Conservation (phyloP, 2,888 invertebrate genomes). For the Amiota communis region DNA sequence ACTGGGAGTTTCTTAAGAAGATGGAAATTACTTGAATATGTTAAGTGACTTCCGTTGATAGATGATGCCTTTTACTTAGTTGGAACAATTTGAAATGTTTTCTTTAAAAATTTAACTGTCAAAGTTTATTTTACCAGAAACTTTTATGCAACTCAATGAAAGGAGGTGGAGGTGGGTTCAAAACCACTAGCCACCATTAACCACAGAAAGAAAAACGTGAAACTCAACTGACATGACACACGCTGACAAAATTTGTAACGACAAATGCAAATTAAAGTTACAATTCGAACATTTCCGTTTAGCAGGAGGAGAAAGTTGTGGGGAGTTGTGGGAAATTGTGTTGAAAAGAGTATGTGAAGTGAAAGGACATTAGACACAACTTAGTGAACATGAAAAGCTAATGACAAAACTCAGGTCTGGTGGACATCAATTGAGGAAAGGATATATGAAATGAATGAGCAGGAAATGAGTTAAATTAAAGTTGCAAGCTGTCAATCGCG, state of each 20-base stretch:
- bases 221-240: constrained; percentile 19
- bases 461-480: constrained; percentile 23
- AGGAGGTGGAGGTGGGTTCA: no score
- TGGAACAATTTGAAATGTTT: neutral
- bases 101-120: no score
- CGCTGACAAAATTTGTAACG: neutral
- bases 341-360: neutral
- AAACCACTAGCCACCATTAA: no score
- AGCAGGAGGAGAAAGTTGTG: neutral
- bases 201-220: no score
- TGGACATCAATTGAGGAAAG: no score
- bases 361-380: neutral
- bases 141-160: no score
- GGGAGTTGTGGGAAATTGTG: neutral
- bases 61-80: no score
- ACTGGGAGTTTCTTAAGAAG: no score
- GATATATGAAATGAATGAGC: neutral
- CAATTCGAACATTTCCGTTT: constrained; percentile 3
- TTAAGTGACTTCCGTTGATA: no score
- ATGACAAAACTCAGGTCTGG: neutral
- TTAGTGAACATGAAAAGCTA: neutral
- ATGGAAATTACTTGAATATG: no score
- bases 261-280: constrained; percentile 27
- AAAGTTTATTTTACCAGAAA: no score
- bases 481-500: constrained; percentile 27